These are phyloP conservation scores for Danionella dracula DNA, from an alignment of 2,797 vertebrate species.

Conservation along the genomic window DNA sequence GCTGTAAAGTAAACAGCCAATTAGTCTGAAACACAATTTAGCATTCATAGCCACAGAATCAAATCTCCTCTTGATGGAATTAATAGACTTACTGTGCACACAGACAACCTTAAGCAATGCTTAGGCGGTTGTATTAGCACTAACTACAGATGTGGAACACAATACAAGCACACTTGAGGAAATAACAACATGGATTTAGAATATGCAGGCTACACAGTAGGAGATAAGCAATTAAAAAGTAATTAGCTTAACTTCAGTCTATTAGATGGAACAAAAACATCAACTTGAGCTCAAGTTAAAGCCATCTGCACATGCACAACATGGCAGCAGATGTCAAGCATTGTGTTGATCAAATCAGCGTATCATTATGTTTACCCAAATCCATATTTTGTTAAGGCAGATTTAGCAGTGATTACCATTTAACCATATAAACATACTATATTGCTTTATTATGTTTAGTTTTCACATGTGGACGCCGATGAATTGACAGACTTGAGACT, in stretches of 20 bases:
- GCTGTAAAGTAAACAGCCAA: slow-evolving; percentile 43
- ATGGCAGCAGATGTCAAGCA: neutral
- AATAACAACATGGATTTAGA: neutral
- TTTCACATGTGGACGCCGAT: too few species aligned
- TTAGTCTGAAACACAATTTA: slow-evolving; percentile 33
- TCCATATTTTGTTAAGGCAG: too few species aligned
- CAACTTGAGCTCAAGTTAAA: neutral
- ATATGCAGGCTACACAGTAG: neutral
- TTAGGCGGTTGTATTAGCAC: neutral
- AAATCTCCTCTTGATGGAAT: slow-evolving; percentile 31
- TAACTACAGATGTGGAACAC: neutral
- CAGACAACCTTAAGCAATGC: slow-evolving; percentile 19
- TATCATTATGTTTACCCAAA: too few species aligned
- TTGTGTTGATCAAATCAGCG: neutral
- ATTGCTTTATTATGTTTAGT: too few species aligned
- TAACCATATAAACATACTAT: too few species aligned
- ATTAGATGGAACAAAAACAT: neutral
- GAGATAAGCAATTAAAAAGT: neutral
- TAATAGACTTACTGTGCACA: slow-evolving; percentile 18
- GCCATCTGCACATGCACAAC: neutral
- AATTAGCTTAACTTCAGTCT: neutral
- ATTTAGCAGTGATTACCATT: too few species aligned
- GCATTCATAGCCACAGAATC: slow-evolving; percentile 21
- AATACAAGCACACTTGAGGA: neutral
- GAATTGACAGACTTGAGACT: too few species aligned